These are phyloP conservation scores for Ooceraea biroi DNA, from an alignment of 1,140 invertebrate genomes.

Conservation along the genomic window DNA sequence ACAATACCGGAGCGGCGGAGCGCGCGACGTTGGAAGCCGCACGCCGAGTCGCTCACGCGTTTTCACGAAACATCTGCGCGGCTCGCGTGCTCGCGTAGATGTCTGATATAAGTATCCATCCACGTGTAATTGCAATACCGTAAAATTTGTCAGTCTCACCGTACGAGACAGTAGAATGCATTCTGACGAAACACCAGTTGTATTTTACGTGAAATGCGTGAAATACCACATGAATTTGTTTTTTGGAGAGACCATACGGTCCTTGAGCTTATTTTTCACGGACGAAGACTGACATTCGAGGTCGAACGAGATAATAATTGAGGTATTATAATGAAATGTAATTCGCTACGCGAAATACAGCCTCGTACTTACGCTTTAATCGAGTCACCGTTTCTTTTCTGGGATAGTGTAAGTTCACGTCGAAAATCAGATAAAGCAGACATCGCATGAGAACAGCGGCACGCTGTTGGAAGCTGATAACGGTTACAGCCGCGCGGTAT, in stretches of 20 bases:
- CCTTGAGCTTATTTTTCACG: too few species aligned
- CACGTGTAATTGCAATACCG: too few species aligned
- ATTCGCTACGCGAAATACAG: not conserved
- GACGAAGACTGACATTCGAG: not conserved
- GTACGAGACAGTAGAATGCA: too few species aligned
- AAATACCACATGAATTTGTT: too few species aligned
- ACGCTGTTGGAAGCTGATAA: slow-evolving; percentile 2
- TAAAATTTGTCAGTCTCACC: too few species aligned
- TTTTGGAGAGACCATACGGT: too few species aligned
- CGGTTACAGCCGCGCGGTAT: not conserved
- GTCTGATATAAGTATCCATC: not conserved
- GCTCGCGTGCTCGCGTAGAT: not conserved
- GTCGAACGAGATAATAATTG: not conserved
- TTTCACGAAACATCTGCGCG: not conserved
- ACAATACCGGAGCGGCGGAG: slow-evolving; percentile 30
- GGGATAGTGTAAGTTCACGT: not conserved
- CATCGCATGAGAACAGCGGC: too few species aligned
- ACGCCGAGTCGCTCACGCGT: not conserved
- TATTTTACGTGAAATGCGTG: too few species aligned
- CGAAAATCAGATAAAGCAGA: not conserved
- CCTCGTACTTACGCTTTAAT: not conserved
- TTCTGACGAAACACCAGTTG: too few species aligned
- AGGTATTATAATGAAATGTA: too few species aligned
- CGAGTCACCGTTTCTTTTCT: not conserved
- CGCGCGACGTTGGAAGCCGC: slow-evolving; percentile 7